Evolutionary conservation across 2,888 invertebrate genomes (phyloP).

Genomic region (Brachynemurus nebulosus): DNA sequence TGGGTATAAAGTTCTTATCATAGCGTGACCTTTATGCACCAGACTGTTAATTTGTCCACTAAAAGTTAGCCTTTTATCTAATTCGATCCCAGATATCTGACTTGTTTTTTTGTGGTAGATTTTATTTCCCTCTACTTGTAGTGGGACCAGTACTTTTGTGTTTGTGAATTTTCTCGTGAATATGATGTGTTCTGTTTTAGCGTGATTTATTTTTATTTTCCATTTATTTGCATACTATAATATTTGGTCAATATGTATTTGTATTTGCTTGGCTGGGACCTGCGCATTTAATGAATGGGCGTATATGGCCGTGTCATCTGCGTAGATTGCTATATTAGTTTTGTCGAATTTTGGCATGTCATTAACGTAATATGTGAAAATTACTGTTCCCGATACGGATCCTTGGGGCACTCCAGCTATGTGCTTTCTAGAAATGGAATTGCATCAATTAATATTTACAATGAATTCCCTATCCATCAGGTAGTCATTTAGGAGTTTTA

Average conservation of each 20-base stretch:
- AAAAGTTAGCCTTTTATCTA: conserved; percentile 17
- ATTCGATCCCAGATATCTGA: conserved; percentile 19
- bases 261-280: conserved; percentile 8
- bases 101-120: conserved; percentile 9
- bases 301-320: conserved; percentile 16
- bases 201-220: conserved; percentile 14
- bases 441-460: background rate
- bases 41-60: conserved; percentile 13
- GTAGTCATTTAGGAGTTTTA: background rate
- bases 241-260: conserved; percentile 11
- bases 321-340: conserved; percentile 14
- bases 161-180: conserved; percentile 13
- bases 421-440: background rate
- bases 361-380: conserved; percentile 13
- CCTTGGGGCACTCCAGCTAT: conserved; percentile 1
- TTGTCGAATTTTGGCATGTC: conserved; percentile 12
- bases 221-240: conserved; percentile 10
- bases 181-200: conserved; percentile 14
- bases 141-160: conserved; percentile 6
- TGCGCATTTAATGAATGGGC: conserved; percentile 10
- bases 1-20: conserved; percentile 12
- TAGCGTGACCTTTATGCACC: conserved; percentile 7
- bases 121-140: conserved; percentile 10
- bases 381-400: conserved; percentile 12
- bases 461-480: background rate